These are phyloP conservation scores for Lochmaea crataegi DNA, from an alignment of 2,888 invertebrate species.

Conservation along the genomic window DNA sequence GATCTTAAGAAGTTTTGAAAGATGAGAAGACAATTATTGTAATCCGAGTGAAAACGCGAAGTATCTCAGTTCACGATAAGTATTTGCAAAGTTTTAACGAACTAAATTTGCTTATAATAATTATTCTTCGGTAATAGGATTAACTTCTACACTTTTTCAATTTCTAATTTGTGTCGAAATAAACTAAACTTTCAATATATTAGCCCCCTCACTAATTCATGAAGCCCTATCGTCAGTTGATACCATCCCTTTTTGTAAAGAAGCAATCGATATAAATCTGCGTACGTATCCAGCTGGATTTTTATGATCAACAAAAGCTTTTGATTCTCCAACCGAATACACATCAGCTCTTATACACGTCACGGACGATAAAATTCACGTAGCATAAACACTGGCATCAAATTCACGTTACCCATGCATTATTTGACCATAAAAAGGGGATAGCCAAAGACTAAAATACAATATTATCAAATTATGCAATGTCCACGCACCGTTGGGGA, in stretches of 20 bases:
- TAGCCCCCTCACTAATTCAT: background rate
- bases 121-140: background rate
- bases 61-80: background rate
- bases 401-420: background rate
- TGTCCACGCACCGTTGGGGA: no score
- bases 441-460: no score
- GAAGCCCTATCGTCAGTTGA: slow-evolving; percentile 10
- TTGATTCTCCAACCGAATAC: slow-evolving; percentile 25
- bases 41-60: background rate
- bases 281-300: slow-evolving; percentile 26
- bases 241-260: slow-evolving; percentile 18
- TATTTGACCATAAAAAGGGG: no score
- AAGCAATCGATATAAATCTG: slow-evolving; percentile 31
- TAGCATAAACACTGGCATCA: background rate
- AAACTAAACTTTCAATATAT: background rate
- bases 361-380: slow-evolving; percentile 6
- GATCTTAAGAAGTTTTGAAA: no score
- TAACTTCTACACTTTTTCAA: no score
- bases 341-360: slow-evolving; percentile 12
- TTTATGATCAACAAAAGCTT: slow-evolving; percentile 24
- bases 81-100: background rate
- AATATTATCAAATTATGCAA: no score
- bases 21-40: background rate
- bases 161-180: no score
- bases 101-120: background rate